Evolutionary conservation across 2,797 vertebrate species (phyloP), one percentile per base, ranked within the genome.

Genomic region (Phataginus tetradactyla): DNA sequence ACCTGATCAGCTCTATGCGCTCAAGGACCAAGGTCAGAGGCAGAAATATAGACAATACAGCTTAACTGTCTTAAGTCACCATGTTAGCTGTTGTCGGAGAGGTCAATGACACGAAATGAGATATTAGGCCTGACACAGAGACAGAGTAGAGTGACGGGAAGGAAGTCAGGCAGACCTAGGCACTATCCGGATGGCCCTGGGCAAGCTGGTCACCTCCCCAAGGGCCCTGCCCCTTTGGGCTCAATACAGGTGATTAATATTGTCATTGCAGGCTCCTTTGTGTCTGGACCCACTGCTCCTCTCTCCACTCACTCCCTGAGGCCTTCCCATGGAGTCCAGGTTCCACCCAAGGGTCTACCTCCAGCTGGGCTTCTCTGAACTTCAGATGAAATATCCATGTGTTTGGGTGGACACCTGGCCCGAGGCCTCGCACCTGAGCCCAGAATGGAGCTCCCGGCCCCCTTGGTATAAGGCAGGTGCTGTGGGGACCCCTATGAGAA

Each of bases 1-100:
- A 61, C 37, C 10, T 27, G 20, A 57, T 34, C 59, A n/a, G 69
- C 32, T 61, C 53, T 20, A 4, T 63, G 91, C 91, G 61, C 51
- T 34, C 72, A 53, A 57, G 34, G 69, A 74, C 83, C 57, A 90
- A 89, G 83, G 80, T 87, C 83, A 74, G 94, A 91, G 79, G 86
- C 34, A 86, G 71, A 86, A 93, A 86, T 51, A 64, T 14, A 96
- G 96, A 95, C 64, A 78, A 57, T 90, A 72, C 84, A 78, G 37
- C 25, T n/a, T 8, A 45, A 53, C 53, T 21, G 3, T 32, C 71
- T 69, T 79, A 71, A 85, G 32, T 49, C 25, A 68, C 61, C 51
- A 15, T 23, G 25, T 32, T 51, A 23, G 15, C 64, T 53, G 20
- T 45, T 25, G 29, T 5, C 18, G 27, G 27, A 7, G 25, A 79